phyloP scores from a whole-genome alignment of 2,888 invertebrate genomes.

The Cheilosia impressa region DNA sequence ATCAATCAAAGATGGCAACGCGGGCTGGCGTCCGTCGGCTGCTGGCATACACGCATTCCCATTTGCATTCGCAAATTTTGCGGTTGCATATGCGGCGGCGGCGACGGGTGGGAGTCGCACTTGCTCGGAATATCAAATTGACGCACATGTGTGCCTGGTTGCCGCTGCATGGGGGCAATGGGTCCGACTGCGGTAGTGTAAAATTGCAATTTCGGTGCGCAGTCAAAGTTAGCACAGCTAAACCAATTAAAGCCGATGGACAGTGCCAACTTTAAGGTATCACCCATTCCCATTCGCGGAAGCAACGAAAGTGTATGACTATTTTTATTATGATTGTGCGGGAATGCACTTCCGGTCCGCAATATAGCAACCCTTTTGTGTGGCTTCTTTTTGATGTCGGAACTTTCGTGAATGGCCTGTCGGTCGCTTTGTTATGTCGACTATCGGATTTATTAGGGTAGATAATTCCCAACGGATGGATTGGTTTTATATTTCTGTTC shows the following conservation, averaged over 20 bases:
- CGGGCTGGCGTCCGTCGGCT: background rate
- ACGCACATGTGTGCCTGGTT: background rate
- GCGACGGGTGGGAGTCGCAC: no score
- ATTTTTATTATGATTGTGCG: slow-evolving; percentile 18
- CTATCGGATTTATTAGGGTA: slow-evolving; percentile 59
- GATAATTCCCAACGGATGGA: slow-evolving; percentile 53
- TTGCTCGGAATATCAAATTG: slow-evolving; percentile 3
- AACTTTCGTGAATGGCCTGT: slow-evolving; percentile 14
- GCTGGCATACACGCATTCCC: slow-evolving; percentile 4
- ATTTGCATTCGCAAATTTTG: slow-evolving; percentile 52
- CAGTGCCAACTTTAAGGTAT: slow-evolving; percentile 17
- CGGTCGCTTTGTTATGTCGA: background rate
- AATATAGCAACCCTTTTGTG: slow-evolving; percentile 33
- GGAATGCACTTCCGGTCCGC: slow-evolving; percentile 27
- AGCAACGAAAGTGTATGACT: background rate
- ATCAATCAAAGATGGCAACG: slow-evolving; percentile 64
- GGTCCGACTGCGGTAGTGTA: slow-evolving; percentile 47
- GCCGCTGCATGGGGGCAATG: background rate
- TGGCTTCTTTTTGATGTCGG: slow-evolving; percentile 60
- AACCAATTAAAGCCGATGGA: slow-evolving; percentile 39
- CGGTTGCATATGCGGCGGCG: slow-evolving; percentile 29
- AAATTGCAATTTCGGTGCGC: slow-evolving; percentile 44
- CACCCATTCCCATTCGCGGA: slow-evolving; percentile 5
- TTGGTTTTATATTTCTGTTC: slow-evolving; percentile 33
- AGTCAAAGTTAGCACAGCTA: slow-evolving; percentile 10